phyloP scores from a whole-genome alignment of 2,888 invertebrate genomes.

The Caenorhabditis drosophilae region DNA sequence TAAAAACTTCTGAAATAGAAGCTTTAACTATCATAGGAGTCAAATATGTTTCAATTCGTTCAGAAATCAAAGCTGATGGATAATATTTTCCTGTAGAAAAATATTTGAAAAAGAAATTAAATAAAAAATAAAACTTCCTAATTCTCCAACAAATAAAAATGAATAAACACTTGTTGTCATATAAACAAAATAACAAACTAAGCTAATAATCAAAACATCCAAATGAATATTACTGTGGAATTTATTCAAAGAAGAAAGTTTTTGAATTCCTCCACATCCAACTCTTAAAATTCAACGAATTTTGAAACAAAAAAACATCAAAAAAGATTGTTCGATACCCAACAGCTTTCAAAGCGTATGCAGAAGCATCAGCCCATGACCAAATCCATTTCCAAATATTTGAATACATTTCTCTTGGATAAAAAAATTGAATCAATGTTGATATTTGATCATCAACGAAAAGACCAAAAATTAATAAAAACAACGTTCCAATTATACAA shows the following conservation, averaged over 20 bases:
- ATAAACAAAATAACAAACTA: neutral
- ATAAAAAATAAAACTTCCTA: neutral
- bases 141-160: neutral
- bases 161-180: neutral
- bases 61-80: too few species aligned
- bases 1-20: neutral
- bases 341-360: conserved; percentile 19
- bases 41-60: neutral
- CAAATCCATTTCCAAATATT: conserved; percentile 22
- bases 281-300: conserved; percentile 9
- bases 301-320: too few species aligned
- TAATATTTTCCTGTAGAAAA: too few species aligned
- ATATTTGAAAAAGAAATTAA: neutral
- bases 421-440: conserved; percentile 6
- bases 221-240: conserved; percentile 22
- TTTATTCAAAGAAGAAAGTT: conserved; percentile 30
- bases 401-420: neutral
- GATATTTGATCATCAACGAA: conserved; percentile 4
- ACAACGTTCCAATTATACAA: conserved; percentile 1
- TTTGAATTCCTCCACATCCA: conserved; percentile 37
- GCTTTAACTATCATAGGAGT: conserved; percentile 8
- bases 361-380: conserved; percentile 35
- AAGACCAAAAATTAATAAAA: conserved; percentile 5
- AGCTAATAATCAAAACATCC: conserved; percentile 13
- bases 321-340: too few species aligned